Evolutionary conservation across 1,140 invertebrate species (phyloP), one percentile per base, ranked within the genome.

Genomic region (Drosophila gunungcola): DNA sequence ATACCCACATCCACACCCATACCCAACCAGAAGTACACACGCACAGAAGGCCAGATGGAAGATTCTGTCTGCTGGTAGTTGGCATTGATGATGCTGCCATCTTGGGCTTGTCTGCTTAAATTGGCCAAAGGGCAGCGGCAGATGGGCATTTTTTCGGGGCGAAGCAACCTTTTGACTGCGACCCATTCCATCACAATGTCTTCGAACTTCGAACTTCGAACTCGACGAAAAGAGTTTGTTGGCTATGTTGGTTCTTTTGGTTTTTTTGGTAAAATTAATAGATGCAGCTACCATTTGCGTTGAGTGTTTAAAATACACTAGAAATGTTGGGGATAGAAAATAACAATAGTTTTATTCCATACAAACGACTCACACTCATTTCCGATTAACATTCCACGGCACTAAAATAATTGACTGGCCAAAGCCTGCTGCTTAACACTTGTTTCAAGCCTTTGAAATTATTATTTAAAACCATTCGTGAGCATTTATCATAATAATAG

Each of bases 21-120:
- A 55, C 27, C 32, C 56, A 38, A n/a, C 7, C 29, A 52, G 32
- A 21, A 52, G 27, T 32, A 48, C 46, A 48, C 46, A 48, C 46
- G 12, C 46, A 49, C 27, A 32, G 46, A 2, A 3, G 21, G 38
- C 6, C 9, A 32, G 39, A 53, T 67, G 62, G 36, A 25, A 39
- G 75, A 48, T 78, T 62, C 52, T 78, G 70, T 78, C 64, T 77
- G 56, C 73, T 70, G 63, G 55, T 76, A 58, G 72, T 67, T 76
- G 73, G 74, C 74, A 77, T 77, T 77, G 74, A 76, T 77, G 73
- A 61, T 77, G 75, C 72, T 78, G 73, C 63, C 54, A 72, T 72
- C 60, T 63, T 39, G 72, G 65, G 52, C n/a, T 56, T 61, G 34
- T 25, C 56, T 63, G 45, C 57, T 41, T 6, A 41, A 73, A 45